Percentiles rank a stretch among this genome's conserved stretches.
Evolutionary conservation across 2,888 invertebrate species (phyloP).

Genomic region (Patella depressa): DNA sequence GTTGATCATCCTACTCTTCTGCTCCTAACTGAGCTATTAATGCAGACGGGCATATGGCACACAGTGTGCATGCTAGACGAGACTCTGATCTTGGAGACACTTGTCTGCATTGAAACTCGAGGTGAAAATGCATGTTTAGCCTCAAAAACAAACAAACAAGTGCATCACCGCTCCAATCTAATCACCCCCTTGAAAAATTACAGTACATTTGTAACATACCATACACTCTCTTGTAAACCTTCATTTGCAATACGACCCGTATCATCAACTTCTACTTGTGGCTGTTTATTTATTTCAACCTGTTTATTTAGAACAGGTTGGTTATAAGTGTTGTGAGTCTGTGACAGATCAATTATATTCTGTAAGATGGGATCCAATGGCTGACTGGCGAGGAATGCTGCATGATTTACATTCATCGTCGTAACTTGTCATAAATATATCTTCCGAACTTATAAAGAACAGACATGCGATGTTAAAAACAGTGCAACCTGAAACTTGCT

Average conservation of each 20-base stretch:
- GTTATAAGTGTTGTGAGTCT: constrained; percentile 29
- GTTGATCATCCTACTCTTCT: no score
- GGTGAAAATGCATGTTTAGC: no score
- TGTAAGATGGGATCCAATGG: constrained; percentile 48
- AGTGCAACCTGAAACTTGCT: no score
- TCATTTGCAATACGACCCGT: constrained; percentile 58
- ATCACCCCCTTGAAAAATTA: no score
- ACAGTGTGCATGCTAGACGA: no score
- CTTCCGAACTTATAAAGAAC: no score
- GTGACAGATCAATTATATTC: constrained; percentile 44
- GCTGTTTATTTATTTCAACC: constrained; percentile 14
- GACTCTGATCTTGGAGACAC: background rate
- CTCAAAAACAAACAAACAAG: no score
- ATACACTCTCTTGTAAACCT: constrained; percentile 60
- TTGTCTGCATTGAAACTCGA: background rate
- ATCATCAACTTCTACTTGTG: constrained; percentile 41
- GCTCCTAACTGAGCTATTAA: no score
- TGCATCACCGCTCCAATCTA: no score
- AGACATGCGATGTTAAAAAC: no score
- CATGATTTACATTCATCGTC: constrained; percentile 28
- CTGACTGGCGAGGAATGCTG: constrained; percentile 37
- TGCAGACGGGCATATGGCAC: no score
- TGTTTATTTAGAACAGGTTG: constrained; percentile 12
- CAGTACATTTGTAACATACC: constrained; percentile 40
- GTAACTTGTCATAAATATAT: background rate